Evolutionary conservation across 2,797 vertebrate genomes (phyloP).

Genomic region (Pteronotus mesoamericanus): DNA sequence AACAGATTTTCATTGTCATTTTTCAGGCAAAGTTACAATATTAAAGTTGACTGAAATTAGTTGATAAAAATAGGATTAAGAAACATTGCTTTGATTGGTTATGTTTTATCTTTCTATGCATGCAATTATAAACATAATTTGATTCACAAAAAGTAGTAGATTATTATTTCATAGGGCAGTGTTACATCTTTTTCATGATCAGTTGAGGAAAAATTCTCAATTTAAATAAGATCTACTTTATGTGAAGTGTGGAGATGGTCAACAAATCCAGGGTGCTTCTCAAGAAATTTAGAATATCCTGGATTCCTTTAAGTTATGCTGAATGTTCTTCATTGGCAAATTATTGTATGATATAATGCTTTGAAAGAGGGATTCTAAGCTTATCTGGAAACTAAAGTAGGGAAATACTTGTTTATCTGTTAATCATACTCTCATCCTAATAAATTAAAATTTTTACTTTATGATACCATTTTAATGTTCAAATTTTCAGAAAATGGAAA

Average conservation of each 20-base stretch:
- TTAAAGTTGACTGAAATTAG: background rate
- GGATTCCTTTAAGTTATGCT: background rate
- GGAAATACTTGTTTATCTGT: background rate
- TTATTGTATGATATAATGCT: background rate
- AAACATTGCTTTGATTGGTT: background rate
- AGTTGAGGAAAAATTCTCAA: background rate
- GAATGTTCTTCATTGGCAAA: background rate
- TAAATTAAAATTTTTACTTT: background rate
- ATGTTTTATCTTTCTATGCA: background rate
- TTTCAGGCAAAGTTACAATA: background rate
- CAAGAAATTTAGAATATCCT: background rate
- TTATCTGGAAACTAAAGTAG: background rate
- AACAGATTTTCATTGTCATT: background rate
- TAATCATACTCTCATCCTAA: background rate
- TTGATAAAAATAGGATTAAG: background rate
- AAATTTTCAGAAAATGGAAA: constrained; percentile 45
- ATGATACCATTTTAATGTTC: background rate
- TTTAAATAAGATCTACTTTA: background rate
- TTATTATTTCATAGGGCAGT: background rate
- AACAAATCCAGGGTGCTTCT: background rate
- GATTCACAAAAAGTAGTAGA: background rate
- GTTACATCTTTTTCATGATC: background rate
- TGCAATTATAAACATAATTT: background rate
- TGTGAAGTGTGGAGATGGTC: background rate
- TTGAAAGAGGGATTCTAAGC: background rate